phyloP scores from a whole-genome alignment of 2,113 vertebrate genomes.

The Saiga tatarica region DNA sequence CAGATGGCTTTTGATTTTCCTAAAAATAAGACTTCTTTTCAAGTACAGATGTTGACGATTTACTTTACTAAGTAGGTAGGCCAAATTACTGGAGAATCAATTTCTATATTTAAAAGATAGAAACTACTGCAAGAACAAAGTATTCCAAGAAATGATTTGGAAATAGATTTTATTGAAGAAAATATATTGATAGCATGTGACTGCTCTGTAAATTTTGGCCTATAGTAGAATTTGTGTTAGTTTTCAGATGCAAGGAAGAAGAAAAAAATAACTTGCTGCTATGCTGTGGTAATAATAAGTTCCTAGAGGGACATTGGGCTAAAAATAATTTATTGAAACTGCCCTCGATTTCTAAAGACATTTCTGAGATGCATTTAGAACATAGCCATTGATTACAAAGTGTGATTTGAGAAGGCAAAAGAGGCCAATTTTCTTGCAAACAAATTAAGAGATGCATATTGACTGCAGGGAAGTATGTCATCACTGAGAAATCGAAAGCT shows the following conservation, averaged over 20 bases:
- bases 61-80: not conserved
- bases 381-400: conserved; percentile 56
- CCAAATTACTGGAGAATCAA: not conserved
- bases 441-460: conserved; percentile 69
- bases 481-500: conserved; percentile 60
- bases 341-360: conserved; percentile 47
- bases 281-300: conserved; percentile 8
- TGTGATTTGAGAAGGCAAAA: conserved; percentile 64
- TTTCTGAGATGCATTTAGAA: conserved; percentile 63
- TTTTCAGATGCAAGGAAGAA: conserved; percentile 30
- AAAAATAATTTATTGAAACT: conserved; percentile 61
- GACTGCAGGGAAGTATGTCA: conserved; percentile 58
- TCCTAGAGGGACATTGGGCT: conserved; percentile 31
- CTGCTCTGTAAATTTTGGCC: not conserved
- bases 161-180: conserved; percentile 45
- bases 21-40: not conserved
- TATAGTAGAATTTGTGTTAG: not conserved
- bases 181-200: conserved; percentile 8
- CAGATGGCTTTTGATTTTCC: not conserved
- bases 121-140: not conserved
- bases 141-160: not conserved
- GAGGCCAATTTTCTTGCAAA: conserved; percentile 56
- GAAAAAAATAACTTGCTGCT: conserved; percentile 15
- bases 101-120: not conserved
- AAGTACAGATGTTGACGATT: not conserved